phyloP scores from a whole-genome alignment of 2,113 vertebrate genomes.

The Lycaon pictus region DNA sequence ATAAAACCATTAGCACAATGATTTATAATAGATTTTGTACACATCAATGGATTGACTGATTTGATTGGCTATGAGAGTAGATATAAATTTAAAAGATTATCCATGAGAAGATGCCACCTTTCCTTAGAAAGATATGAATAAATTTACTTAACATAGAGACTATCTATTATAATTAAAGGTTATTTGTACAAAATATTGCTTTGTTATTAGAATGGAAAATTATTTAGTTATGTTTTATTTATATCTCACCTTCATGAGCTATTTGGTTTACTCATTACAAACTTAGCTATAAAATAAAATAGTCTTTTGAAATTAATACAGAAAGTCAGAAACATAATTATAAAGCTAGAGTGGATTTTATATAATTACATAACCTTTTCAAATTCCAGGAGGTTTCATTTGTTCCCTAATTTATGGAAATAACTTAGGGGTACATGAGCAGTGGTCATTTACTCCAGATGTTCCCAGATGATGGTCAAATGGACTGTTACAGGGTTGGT shows the following conservation, averaged over 20 bases:
- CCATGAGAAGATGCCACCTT: neutral
- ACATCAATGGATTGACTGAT: neutral
- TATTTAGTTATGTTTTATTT: neutral
- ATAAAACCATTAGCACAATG: neutral
- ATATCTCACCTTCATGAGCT: neutral
- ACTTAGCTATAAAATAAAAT: neutral
- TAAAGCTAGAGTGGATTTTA: neutral
- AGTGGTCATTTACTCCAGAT: neutral
- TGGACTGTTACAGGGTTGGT: neutral
- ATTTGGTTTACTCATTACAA: neutral
- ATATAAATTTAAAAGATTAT: neutral
- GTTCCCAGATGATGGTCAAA: neutral
- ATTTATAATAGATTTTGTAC: neutral
- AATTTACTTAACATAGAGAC: neutral
- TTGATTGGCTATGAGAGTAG: neutral
- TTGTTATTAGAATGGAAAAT: neutral
- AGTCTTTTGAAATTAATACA: neutral
- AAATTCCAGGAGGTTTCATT: neutral
- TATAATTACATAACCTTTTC: neutral
- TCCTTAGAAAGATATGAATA: neutral
- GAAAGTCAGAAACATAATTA: neutral
- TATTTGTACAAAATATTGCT: neutral
- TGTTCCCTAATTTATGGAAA: neutral
- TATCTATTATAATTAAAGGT: neutral
- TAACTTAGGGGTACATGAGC: neutral